phyloP scores from a whole-genome alignment of 1,140 invertebrate genomes.

The Cephus cinctus region DNA sequence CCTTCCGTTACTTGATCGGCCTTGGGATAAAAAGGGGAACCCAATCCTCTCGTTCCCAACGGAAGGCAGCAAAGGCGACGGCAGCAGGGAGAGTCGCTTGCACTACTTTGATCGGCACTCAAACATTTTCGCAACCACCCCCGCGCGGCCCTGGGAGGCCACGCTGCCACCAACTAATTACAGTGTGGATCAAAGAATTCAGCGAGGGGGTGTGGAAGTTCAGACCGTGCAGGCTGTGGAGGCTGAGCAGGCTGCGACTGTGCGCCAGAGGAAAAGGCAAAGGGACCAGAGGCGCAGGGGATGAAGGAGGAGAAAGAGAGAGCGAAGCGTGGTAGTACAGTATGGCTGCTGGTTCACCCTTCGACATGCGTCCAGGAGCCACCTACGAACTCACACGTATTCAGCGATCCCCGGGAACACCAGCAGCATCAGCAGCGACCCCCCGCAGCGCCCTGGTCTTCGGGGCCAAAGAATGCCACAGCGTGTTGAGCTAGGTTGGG shows the following conservation, averaged over 20 bases:
- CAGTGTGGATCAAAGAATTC: conserved; percentile 54
- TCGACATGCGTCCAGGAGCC: neutral
- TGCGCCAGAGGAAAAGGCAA: neutral
- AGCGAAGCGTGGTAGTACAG: neutral
- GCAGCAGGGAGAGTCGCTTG: conserved; percentile 35
- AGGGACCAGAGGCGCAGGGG: conserved; percentile 16
- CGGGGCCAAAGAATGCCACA: neutral
- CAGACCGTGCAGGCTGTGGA: conserved; percentile 15
- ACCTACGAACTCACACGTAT: conserved; percentile 1
- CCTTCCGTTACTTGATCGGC: too few relatives aligned
- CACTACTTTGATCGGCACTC: conserved; percentile 53
- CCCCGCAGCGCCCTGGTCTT: neutral
- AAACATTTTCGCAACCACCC: conserved; percentile 48
- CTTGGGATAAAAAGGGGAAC: too few relatives aligned
- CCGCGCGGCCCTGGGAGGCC: conserved; percentile 17
- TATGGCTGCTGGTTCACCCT: conserved; percentile 2
- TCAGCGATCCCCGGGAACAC: neutral
- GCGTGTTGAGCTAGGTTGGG: conserved; percentile 2
- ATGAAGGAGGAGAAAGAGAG: conserved; percentile 20
- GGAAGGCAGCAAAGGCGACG: too few relatives aligned
- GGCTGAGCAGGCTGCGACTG: conserved; percentile 3
- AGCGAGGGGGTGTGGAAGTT: conserved; percentile 34
- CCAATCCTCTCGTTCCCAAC: too few relatives aligned
- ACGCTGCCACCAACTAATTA: conserved; percentile 50
- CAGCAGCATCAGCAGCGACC: neutral